phyloP scores from a whole-genome alignment of 2,797 vertebrate species.

The Catostomus latipinnis region DNA sequence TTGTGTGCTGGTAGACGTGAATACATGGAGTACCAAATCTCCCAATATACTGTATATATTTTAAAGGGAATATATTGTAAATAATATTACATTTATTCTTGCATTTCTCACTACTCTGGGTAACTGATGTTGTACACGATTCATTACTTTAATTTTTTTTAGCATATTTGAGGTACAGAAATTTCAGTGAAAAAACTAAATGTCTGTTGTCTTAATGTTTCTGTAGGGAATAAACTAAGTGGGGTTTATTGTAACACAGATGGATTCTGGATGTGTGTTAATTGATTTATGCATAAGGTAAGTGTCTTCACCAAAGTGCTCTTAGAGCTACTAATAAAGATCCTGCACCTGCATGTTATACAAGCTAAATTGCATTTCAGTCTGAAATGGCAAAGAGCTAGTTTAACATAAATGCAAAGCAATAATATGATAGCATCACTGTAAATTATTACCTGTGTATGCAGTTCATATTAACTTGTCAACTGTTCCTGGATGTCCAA shows the following conservation, averaged over 20 bases:
- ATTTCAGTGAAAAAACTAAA: too few relatives aligned
- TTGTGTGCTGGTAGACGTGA: too few relatives aligned
- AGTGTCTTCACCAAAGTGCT: conserved; percentile 31
- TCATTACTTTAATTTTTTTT: too few relatives aligned
- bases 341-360: conserved; percentile 28
- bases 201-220: too few relatives aligned
- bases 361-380: conserved; percentile 57
- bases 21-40: too few relatives aligned
- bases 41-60: too few relatives aligned
- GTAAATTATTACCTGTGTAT: conserved; percentile 59
- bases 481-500: conserved; percentile 49
- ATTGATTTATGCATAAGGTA: not conserved
- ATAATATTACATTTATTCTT: too few relatives aligned
- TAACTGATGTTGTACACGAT: too few relatives aligned
- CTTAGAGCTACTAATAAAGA: conserved; percentile 44
- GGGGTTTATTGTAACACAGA: not conserved
- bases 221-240: too few relatives aligned
- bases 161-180: too few relatives aligned
- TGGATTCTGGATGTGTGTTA: not conserved
- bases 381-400: conserved; percentile 49
- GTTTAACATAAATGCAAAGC: conserved; percentile 60
- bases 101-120: too few relatives aligned
- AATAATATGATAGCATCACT: conserved; percentile 54
- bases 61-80: too few relatives aligned
- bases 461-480: conserved; percentile 61